These are phyloP conservation scores for Ectobius pallidus DNA, from an alignment of 2,888 invertebrate species.

Conservation along the genomic window DNA sequence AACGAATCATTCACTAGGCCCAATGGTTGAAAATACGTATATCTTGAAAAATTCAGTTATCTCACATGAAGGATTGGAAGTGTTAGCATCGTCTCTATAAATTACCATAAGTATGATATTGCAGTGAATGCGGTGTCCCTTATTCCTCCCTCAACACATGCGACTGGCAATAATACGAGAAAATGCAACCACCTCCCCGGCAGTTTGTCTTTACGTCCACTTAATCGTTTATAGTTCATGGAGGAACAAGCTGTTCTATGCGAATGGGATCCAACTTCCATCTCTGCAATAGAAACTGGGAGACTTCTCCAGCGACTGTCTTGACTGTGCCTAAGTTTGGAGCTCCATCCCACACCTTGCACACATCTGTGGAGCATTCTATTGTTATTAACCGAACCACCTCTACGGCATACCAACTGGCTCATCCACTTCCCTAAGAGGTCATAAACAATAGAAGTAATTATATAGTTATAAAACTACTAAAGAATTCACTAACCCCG, in stretches of 20 bases:
- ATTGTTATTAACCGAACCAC: not conserved
- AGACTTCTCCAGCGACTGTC: not conserved
- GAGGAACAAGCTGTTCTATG: slow-evolving; percentile 13
- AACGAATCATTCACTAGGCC: too few species aligned
- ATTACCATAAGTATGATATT: too few species aligned
- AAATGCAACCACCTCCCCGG: not conserved
- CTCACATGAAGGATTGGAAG: too few species aligned
- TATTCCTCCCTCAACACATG: not conserved
- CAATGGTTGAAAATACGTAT: too few species aligned
- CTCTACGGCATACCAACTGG: not conserved
- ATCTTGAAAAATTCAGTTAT: too few species aligned
- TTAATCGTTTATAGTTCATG: slow-evolving; percentile 23
- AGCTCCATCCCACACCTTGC: not conserved
- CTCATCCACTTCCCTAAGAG: too few species aligned
- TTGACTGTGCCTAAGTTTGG: too few species aligned
- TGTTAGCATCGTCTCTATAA: too few species aligned
- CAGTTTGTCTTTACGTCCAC: slow-evolving; percentile 19
- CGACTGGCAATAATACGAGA: not conserved
- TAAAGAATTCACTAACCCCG: too few species aligned
- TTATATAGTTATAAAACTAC: too few species aligned
- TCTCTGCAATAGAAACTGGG: not conserved
- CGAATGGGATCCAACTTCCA: not conserved
- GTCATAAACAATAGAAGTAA: too few species aligned
- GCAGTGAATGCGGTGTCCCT: too few species aligned
- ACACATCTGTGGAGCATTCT: not conserved